A percentile compares a stretch with the other conserved stretches of the same genome.
These are phyloP conservation scores for Alauda arvensis DNA, from an alignment of 2,797 vertebrate genomes.

Conservation along the genomic window DNA sequence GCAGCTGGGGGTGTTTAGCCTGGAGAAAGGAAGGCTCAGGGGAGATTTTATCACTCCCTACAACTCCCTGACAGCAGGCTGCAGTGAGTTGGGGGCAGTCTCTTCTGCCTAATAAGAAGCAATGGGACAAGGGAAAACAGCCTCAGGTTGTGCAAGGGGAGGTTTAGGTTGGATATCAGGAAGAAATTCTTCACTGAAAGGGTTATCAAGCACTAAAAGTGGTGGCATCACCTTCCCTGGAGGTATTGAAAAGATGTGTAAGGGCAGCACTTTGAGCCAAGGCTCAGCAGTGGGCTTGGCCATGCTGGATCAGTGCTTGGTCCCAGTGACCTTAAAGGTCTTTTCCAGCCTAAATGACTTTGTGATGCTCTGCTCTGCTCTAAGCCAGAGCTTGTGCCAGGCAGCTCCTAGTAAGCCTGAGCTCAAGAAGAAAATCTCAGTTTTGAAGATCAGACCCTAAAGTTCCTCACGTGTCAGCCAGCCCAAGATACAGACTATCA, in stretches of 20 bases:
- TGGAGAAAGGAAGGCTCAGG: neutral
- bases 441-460: neutral
- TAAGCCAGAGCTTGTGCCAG: neutral
- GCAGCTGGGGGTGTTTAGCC: neutral
- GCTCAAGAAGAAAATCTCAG: neutral
- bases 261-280: neutral
- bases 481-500: neutral
- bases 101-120: neutral
- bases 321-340: neutral
- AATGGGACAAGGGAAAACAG: neutral
- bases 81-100: neutral
- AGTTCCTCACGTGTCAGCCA: neutral
- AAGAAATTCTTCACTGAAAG: neutral
- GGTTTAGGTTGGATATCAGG: neutral
- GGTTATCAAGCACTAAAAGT: neutral
- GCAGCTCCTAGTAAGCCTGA: neutral
- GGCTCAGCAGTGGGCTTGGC: neutral
- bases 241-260: neutral
- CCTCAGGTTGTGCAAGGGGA: neutral
- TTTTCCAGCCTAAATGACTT: neutral
- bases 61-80: neutral
- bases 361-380: neutral
- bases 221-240: neutral
- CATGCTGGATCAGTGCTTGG: neutral
- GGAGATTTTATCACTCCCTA: neutral